phyloP scores from a whole-genome alignment of 2,113 vertebrate genomes.

The Tapirus terrestris region DNA sequence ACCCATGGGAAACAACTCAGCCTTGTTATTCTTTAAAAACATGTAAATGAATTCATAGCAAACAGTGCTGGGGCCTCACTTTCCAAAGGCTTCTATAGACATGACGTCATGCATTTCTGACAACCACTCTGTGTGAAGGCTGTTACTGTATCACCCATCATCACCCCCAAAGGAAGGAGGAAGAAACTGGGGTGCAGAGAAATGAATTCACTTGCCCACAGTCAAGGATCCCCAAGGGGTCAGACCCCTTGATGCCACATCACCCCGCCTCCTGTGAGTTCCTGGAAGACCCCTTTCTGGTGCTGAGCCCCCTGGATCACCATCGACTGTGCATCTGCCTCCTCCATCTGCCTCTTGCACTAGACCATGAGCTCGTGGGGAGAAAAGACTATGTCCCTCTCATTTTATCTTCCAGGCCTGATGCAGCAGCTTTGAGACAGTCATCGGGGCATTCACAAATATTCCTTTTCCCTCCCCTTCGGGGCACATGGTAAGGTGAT shows the following conservation, averaged over 20 bases:
- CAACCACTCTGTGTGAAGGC: fast-evolving
- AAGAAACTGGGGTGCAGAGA: neutral
- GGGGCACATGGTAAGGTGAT: fast-evolving
- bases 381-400: neutral
- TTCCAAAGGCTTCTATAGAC: neutral
- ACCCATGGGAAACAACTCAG: neutral
- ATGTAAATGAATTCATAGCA: constrained; percentile 62
- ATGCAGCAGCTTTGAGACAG: fast-evolving
- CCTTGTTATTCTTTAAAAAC: neutral
- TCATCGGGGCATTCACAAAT: fast-evolving
- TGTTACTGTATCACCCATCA: no score
- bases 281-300: neutral
- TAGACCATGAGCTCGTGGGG: neutral
- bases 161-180: neutral
- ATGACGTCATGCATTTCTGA: neutral
- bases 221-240: neutral
- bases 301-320: neutral
- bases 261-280: fast-evolving
- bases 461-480: neutral
- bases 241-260: neutral
- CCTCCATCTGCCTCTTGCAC: neutral
- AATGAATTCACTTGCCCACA: neutral
- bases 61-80: neutral
- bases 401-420: neutral
- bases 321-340: neutral